Base-by-base conservation (phyloP, 1,140 invertebrate species). In the Trigoniulus corallinus region DNA sequence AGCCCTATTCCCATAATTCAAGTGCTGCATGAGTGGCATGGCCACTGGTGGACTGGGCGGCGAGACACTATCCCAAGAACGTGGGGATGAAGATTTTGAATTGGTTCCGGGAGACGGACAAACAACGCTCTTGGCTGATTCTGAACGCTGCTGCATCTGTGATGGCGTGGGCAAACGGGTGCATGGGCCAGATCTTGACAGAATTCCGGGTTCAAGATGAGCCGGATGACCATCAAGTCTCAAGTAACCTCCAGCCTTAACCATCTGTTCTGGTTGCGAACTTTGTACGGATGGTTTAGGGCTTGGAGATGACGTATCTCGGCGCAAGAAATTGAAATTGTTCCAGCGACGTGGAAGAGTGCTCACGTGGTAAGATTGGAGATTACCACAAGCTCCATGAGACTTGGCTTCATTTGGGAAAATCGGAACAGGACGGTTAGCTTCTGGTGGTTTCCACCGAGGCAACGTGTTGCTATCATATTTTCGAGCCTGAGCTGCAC, bases 401-500 rank as follows among this genome's bases (percentile, higher is more conserved):
- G 29, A 34, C 7, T 7, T 48, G 18, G 7, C 10, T 4, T 3
- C 12, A 4, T 13, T 23, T 15, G n/a, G 3, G 3, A 48, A 48
- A 4, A 50, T 15, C 10, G 42, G 42, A 4, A 7, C 29, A 21
- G 41, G 41, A 12, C 4, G 10, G 7, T 26, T 21, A 25, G 26
- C 10, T 40, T 37, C 7, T 3, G 42, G 7, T 12, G 18, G 10
- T 23, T 23, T 37, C 20, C 10, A 10, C n/a, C 48, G 4, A 7
- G 48, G 48, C 10, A 49, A 41, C 48, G 48, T 49, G 48, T 49
- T 49, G 34, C 21, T 15, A 7, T 44, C 34, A 23, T 49, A 49
- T 7, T 44, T 12, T 10, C 12, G 4, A 12, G 7, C 24, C 4
- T 12, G 37, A 12, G 37, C 12, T 12, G 37, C 37, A 18, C 37